These are phyloP conservation scores for Galerucella nymphaeae DNA, from an alignment of 2,888 invertebrate genomes.

Conservation along the genomic window DNA sequence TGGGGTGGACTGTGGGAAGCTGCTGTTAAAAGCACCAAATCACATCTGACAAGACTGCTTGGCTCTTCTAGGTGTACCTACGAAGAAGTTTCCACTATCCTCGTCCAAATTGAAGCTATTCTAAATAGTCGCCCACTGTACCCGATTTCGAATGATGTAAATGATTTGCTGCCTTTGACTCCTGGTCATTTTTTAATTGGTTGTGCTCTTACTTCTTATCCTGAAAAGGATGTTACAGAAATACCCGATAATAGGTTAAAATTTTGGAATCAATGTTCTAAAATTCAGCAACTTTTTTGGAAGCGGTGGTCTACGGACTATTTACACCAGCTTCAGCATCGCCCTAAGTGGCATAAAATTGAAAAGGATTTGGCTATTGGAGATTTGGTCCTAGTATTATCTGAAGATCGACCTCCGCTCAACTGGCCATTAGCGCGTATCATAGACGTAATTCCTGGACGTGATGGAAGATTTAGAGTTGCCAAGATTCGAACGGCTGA, in stretches of 20 bases:
- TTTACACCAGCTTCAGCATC: neutral
- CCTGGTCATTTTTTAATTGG: slow-evolving; percentile 6
- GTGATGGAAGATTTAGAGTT: too few species aligned
- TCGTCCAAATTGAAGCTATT: too few species aligned
- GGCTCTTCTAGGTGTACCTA: too few species aligned
- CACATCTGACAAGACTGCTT: neutral
- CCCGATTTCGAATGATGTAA: neutral
- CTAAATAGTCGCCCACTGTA: too few species aligned
- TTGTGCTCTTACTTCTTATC: neutral
- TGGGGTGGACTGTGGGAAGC: slow-evolving; percentile 25
- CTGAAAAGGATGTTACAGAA: neutral
- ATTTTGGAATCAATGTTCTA: neutral
- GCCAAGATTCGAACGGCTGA: too few species aligned
- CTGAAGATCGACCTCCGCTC: too few species aligned
- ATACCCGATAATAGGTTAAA: slow-evolving; percentile 5
- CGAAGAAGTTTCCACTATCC: too few species aligned
- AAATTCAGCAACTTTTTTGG: slow-evolving; percentile 12
- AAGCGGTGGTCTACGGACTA: slow-evolving; percentile 14
- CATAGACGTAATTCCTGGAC: too few species aligned
- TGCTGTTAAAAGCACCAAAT: neutral
- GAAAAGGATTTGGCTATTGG: too few species aligned
- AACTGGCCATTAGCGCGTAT: too few species aligned
- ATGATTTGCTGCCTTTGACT: neutral
- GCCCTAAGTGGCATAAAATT: slow-evolving; percentile 10
- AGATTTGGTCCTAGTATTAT: too few species aligned